phyloP scores from a whole-genome alignment of 2,797 vertebrate genomes.

The Semaprochilodus insignis region DNA sequence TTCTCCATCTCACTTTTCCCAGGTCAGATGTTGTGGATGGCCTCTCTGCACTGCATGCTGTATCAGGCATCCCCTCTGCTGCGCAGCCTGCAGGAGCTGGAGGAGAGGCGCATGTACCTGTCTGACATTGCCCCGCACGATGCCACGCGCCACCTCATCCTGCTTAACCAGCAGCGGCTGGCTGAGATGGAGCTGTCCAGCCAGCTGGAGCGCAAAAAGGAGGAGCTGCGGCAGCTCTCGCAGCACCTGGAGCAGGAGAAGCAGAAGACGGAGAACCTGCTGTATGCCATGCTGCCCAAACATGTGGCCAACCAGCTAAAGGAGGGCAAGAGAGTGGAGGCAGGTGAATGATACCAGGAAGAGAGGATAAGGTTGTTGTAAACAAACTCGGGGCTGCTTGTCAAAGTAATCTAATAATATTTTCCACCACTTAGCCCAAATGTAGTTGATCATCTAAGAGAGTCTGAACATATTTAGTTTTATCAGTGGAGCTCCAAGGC shows the following conservation, averaged over 20 bases:
- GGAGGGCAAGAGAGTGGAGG: constrained; percentile 82
- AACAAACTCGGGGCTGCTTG: background rate
- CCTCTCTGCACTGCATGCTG: constrained; percentile 78
- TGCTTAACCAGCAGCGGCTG: constrained; percentile 83
- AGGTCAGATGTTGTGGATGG: constrained; percentile 89
- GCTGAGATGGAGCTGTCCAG: constrained; percentile 84
- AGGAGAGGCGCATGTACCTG: constrained; percentile 83
- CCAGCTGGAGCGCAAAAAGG: constrained; percentile 85
- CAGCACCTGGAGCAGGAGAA: constrained; percentile 83
- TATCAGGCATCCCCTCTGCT: constrained; percentile 83
- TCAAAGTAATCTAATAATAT: too few species aligned
- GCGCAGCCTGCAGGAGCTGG: constrained; percentile 79
- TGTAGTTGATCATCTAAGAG: too few species aligned
- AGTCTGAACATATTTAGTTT: too few species aligned
- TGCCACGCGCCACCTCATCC: constrained; percentile 81
- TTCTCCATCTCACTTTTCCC: constrained; percentile 16
- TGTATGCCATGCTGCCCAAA: constrained; percentile 84
- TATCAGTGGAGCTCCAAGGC: too few species aligned
- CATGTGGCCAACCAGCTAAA: constrained; percentile 85
- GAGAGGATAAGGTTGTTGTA: background rate
- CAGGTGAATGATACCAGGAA: constrained; percentile 71
- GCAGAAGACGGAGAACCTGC: constrained; percentile 81
- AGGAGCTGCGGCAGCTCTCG: constrained; percentile 78
- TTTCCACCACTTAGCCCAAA: too few species aligned
- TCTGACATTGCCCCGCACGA: constrained; percentile 84